Evolutionary conservation across 2,797 vertebrate species (phyloP).

Genomic region (Lophotriccus pileatus): DNA sequence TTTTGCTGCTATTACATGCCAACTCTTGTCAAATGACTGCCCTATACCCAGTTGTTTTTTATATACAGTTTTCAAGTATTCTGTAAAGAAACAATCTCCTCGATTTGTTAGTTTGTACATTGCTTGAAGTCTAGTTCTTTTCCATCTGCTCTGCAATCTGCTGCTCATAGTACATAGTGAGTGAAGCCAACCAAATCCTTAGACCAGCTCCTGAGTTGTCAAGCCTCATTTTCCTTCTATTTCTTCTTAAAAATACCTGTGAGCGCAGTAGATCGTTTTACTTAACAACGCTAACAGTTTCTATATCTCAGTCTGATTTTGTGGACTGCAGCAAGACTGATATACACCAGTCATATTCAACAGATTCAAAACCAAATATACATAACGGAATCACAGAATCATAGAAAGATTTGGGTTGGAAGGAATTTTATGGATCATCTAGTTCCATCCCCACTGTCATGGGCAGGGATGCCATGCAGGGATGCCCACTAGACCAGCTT

Average conservation of each 20-base stretch:
- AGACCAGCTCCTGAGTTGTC: neutral
- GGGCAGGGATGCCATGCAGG: neutral
- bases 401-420: neutral
- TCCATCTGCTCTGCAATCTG: constrained; percentile 65
- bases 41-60: neutral
- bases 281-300: neutral
- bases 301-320: neutral
- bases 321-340: neutral
- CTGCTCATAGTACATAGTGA: neutral
- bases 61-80: constrained; percentile 3
- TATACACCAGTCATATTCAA: neutral
- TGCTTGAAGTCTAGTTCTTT: constrained; percentile 48
- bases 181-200: constrained; percentile 13
- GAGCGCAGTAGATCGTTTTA: neutral
- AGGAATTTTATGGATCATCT: neutral
- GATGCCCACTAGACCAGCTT: neutral
- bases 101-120: constrained; percentile 31
- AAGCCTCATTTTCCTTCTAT: neutral
- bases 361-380: neutral
- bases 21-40: constrained; percentile 35
- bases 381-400: neutral
- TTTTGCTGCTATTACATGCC: neutral
- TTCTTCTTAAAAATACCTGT: constrained; percentile 1
- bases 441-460: neutral
- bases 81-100: neutral